Evolutionary conservation across 2,797 vertebrate genomes (phyloP).

Genomic region (Psittacula derbiana): DNA sequence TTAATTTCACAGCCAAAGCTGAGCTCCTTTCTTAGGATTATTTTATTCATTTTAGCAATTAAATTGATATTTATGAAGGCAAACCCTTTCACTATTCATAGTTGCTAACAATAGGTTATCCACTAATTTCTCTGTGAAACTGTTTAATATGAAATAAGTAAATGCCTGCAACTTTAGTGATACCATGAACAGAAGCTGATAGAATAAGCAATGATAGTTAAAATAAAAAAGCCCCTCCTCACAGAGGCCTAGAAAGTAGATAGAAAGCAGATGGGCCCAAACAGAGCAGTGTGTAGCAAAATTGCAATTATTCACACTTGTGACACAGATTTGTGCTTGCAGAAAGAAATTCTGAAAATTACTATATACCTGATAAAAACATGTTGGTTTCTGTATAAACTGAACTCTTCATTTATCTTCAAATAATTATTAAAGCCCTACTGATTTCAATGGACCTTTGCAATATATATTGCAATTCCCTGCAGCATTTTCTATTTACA

Average conservation of each 20-base stretch:
- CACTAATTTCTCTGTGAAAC: neutral
- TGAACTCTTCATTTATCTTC: neutral
- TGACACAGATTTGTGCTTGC: neutral
- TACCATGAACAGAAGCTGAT: neutral
- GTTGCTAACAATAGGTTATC: neutral
- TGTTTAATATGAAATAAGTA: neutral
- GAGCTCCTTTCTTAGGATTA: neutral
- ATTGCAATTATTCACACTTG: neutral
- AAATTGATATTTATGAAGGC: neutral
- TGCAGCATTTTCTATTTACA: neutral
- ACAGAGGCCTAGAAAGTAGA: neutral
- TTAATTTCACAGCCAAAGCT: neutral
- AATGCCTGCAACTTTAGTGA: neutral
- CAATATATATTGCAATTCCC: neutral
- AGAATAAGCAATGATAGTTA: neutral
- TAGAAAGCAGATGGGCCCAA: neutral
- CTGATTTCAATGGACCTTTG: neutral
- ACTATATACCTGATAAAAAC: neutral
- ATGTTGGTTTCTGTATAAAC: neutral
- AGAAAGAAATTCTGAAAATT: neutral
- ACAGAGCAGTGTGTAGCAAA: neutral
- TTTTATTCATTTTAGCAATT: neutral
- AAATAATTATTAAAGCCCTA: neutral
- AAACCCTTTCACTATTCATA: accelerated
- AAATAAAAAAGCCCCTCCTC: neutral